A percentile compares a stretch with the other conserved stretches of the same genome.
Evolutionary conservation across 2,113 vertebrate genomes (phyloP).

Genomic region (Thymallus thymallus): DNA sequence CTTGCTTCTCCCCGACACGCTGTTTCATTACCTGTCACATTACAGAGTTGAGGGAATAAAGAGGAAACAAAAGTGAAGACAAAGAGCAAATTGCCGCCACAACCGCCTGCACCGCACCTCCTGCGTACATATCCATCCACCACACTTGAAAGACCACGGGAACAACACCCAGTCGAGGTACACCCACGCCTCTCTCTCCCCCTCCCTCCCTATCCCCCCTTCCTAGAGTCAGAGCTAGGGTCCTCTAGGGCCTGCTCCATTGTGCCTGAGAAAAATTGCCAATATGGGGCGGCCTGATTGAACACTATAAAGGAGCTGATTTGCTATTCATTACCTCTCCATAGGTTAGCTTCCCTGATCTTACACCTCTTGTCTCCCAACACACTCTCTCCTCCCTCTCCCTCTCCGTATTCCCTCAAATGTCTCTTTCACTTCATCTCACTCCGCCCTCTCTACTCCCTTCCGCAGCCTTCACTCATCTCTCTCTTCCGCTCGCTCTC

Average conservation of each 20-base stretch:
- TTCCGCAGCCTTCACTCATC: too few species aligned
- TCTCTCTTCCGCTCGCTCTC: constrained; percentile 1
- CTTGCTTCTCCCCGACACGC: constrained; percentile 14
- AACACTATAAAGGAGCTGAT: constrained; percentile 73
- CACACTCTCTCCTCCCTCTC: neutral
- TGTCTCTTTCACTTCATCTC: constrained; percentile 5
- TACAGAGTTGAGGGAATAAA: constrained; percentile 18
- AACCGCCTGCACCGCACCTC: constrained; percentile 22
- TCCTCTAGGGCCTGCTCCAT: constrained; percentile 60
- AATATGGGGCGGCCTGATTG: constrained; percentile 69
- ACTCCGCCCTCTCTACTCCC: neutral
- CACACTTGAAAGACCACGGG: constrained; percentile 47
- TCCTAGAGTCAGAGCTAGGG: constrained; percentile 57
- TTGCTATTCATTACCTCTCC: constrained; percentile 73
- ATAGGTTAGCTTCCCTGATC: neutral
- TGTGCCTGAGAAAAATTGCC: constrained; percentile 72
- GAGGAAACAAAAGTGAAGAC: constrained; percentile 25
- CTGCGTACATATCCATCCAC: constrained; percentile 47
- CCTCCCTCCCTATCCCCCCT: constrained; percentile 30
- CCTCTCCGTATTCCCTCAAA: neutral
- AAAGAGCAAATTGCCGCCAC: constrained; percentile 45
- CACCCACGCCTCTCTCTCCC: constrained; percentile 17
- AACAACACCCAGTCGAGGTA: constrained; percentile 16
- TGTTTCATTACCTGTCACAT: constrained; percentile 42
- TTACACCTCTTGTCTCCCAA: constrained; percentile 6